phyloP scores from a whole-genome alignment of 1,140 invertebrate species.

The Ectropis grisescens region DNA sequence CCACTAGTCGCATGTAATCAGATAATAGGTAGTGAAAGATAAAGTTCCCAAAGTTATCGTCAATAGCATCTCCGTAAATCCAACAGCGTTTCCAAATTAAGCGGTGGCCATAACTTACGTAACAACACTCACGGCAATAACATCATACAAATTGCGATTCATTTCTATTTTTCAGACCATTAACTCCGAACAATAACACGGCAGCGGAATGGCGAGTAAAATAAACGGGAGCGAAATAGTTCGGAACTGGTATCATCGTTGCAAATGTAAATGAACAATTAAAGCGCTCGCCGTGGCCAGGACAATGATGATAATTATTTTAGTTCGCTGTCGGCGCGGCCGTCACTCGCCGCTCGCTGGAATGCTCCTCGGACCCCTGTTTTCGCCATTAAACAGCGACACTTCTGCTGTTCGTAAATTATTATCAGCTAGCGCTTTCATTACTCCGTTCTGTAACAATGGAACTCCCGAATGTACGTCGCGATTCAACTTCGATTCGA shows the following conservation, averaged over 20 bases:
- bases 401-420: slow-evolving; percentile 69
- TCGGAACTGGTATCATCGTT: slow-evolving; percentile 65
- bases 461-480: slow-evolving; percentile 58
- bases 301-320: slow-evolving; percentile 70
- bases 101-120: slow-evolving; percentile 14
- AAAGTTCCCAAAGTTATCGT: too few species aligned
- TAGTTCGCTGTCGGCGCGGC: slow-evolving; percentile 62
- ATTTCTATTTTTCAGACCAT: slow-evolving; percentile 66
- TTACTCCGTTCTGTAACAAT: slow-evolving; percentile 61
- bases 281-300: slow-evolving; percentile 62
- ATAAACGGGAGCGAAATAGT: slow-evolving; percentile 61
- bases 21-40: too few species aligned
- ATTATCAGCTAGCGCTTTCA: slow-evolving; percentile 67
- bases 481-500: slow-evolving; percentile 59
- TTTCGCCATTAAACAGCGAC: slow-evolving; percentile 64
- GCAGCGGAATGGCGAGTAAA: slow-evolving; percentile 47
- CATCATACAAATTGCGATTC: slow-evolving; percentile 46
- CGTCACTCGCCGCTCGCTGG: slow-evolving; percentile 45
- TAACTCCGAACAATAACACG: slow-evolving; percentile 58
- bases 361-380: slow-evolving; percentile 62
- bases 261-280: slow-evolving; percentile 71
- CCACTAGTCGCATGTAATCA: too few species aligned
- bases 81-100: slow-evolving; percentile 3
- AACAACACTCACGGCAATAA: slow-evolving; percentile 23
- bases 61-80: too few species aligned